phyloP scores from a whole-genome alignment of 2,797 vertebrate species.

The Anomalospiza imberbis region DNA sequence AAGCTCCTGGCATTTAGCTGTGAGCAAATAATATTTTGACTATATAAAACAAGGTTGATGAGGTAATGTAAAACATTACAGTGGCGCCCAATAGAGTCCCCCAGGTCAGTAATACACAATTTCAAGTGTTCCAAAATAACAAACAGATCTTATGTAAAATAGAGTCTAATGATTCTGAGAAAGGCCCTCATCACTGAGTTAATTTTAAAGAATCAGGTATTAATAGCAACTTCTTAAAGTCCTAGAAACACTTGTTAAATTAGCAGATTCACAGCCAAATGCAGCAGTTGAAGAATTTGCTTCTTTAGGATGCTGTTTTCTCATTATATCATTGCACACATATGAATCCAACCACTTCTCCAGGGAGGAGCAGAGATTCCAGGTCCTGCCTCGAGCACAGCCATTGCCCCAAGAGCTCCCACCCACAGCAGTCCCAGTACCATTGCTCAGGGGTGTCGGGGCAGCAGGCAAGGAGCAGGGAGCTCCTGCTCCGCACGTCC shows the following conservation, averaged over 20 bases:
- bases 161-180: constrained; percentile 9
- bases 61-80: constrained; percentile 57
- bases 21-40: constrained; percentile 49
- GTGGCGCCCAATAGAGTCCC: constrained; percentile 15
- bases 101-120: constrained; percentile 36
- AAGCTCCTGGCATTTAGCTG: constrained; percentile 58
- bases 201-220: not conserved
- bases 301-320: not conserved
- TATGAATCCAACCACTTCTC: not conserved
- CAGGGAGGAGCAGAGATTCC: too few species aligned
- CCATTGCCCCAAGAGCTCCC: not conserved
- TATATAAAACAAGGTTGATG: constrained; percentile 61
- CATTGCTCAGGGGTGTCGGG: not conserved
- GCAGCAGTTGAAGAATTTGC: not conserved
- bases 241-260: not conserved
- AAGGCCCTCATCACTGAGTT: not conserved
- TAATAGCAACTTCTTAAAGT: constrained; percentile 6
- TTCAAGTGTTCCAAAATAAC: constrained; percentile 49
- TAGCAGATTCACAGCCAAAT: not conserved
- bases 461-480: not conserved
- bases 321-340: not conserved
- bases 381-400: not conserved
- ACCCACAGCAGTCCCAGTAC: not conserved
- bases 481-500: not conserved
- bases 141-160: constrained; percentile 31